Conservation (phyloP, 2,888 invertebrate species). For the Sthenelais limicola region DNA sequence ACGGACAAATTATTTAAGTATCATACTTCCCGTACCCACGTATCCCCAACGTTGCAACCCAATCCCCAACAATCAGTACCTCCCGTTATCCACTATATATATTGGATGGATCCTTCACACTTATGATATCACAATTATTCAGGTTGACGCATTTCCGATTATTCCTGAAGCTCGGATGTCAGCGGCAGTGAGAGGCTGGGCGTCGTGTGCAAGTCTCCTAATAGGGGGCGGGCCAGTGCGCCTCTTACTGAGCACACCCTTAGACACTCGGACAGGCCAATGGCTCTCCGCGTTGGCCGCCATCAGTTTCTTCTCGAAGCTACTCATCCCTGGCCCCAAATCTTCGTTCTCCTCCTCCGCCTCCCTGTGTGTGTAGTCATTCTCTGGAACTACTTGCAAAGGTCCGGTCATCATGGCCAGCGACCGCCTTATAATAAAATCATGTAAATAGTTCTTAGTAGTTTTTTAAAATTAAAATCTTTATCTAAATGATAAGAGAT, state of each 20-base stretch:
- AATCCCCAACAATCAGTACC: too few species aligned
- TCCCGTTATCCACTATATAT: too few species aligned
- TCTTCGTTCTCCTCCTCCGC: slow-evolving; percentile 19
- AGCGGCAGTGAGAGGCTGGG: slow-evolving; percentile 59
- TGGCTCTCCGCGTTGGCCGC: slow-evolving; percentile 43
- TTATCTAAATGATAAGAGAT: background rate
- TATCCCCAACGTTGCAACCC: too few species aligned
- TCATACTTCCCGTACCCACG: too few species aligned
- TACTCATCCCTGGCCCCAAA: slow-evolving; percentile 39
- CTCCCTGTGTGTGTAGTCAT: slow-evolving; percentile 51
- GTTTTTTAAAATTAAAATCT: background rate
- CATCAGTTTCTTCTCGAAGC: slow-evolving; percentile 51
- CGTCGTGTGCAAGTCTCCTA: slow-evolving; percentile 62
- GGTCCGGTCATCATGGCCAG: slow-evolving; percentile 56
- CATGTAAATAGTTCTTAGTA: too few species aligned
- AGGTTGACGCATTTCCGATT: too few species aligned
- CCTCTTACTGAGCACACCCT: slow-evolving; percentile 16
- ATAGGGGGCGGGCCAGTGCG: slow-evolving; percentile 58
- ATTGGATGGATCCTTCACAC: too few species aligned
- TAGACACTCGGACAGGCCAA: slow-evolving; percentile 26
- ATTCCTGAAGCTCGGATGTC: slow-evolving; percentile 58
- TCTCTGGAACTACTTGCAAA: slow-evolving; percentile 66
- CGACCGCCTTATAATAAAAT: slow-evolving; percentile 57
- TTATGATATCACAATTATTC: too few species aligned
- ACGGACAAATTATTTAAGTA: too few species aligned